Evolutionary conservation across 92 coral and sea anemone species (phyloP).

Genomic region (Heliopora coerulea): DNA sequence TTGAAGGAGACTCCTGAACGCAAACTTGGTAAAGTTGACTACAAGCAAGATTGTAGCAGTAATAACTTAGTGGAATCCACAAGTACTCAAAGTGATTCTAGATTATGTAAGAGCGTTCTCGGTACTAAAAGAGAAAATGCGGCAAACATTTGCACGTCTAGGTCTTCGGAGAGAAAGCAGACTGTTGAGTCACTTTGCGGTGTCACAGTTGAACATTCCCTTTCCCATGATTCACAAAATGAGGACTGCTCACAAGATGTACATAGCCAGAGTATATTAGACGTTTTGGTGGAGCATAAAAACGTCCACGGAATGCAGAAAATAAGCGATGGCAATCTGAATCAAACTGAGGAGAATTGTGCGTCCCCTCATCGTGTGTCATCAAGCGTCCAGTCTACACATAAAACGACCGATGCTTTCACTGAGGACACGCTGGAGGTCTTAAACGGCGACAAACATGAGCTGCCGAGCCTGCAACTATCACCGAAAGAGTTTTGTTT

Average conservation of each 20-base stretch:
- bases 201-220: not conserved
- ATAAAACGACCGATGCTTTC: too few relatives aligned
- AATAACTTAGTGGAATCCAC: not conserved
- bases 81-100: not conserved
- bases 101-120: too few relatives aligned
- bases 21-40: not conserved
- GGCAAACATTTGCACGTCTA: not conserved
- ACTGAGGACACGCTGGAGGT: too few relatives aligned
- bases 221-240: not conserved
- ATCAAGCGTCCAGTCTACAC: too few relatives aligned
- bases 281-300: not conserved
- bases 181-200: not conserved
- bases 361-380: too few relatives aligned
- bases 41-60: not conserved
- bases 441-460: not conserved
- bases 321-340: not conserved
- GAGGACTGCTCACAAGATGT: not conserved
- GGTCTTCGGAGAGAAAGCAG: not conserved
- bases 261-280: slow-evolving; percentile 20
- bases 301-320: not conserved
- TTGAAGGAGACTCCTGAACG: not conserved
- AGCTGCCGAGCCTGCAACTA: not conserved
- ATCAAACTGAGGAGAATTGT: not conserved
- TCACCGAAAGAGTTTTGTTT: not conserved
- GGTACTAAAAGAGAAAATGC: too few relatives aligned